phyloP scores from a whole-genome alignment of 2,797 vertebrate species.

The Sorex maritimensis region DNA sequence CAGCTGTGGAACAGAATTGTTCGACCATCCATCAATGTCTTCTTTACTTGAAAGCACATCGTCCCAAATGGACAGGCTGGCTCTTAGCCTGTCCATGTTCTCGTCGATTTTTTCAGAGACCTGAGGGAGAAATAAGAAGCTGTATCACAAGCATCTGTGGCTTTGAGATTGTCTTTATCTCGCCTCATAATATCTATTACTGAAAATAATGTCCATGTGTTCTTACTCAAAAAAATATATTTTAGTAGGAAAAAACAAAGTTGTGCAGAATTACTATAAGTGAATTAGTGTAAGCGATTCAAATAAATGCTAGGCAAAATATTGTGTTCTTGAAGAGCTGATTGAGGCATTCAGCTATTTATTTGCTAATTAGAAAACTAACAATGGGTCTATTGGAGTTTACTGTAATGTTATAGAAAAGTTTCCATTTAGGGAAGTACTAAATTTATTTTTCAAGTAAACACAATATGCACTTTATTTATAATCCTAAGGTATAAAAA shows the following conservation, averaged over 20 bases:
- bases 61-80: slow-evolving; percentile 94
- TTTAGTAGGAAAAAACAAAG: slow-evolving; percentile 24
- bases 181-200: too few relatives aligned
- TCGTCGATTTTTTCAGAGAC: slow-evolving; percentile 95
- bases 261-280: background rate
- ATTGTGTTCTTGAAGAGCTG: background rate
- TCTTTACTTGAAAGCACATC: slow-evolving; percentile 94
- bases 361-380: background rate
- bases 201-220: background rate
- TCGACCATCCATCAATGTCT: slow-evolving; percentile 95
- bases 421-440: too few relatives aligned
- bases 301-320: background rate
- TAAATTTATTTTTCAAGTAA: background rate
- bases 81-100: slow-evolving; percentile 92
- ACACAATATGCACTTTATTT: background rate
- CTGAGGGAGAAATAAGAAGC: slow-evolving; percentile 88
- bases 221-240: background rate
- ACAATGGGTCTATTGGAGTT: too few relatives aligned
- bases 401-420: background rate
- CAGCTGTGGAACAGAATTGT: slow-evolving; percentile 92
- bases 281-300: background rate
- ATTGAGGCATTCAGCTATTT: background rate
- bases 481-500: too few relatives aligned
- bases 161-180: too few relatives aligned
- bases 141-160: background rate